phyloP scores from a whole-genome alignment of 2,113 vertebrate genomes.

The Thamnaconus septentrionalis region DNA sequence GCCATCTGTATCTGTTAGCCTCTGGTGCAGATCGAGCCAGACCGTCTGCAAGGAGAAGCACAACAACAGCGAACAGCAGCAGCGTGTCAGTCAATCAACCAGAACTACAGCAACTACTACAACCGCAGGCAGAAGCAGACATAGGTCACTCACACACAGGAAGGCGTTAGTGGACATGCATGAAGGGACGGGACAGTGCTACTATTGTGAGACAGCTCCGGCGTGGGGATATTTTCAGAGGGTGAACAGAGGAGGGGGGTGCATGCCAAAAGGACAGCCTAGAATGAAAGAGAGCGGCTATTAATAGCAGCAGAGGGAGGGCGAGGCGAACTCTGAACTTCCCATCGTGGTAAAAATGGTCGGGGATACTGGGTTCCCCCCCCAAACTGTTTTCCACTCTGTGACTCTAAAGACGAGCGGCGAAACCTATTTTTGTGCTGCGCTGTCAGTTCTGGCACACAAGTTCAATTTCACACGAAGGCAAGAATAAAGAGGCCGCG shows the following conservation, averaged over 20 bases:
- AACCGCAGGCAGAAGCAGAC: conserved; percentile 31
- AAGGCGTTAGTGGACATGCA: conserved; percentile 9
- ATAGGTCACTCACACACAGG: conserved; percentile 8
- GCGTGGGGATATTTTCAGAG: not conserved
- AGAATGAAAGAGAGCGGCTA: conserved; percentile 8
- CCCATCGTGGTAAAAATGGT: too few species aligned
- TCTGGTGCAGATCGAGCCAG: conserved; percentile 96
- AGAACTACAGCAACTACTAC: conserved; percentile 37
- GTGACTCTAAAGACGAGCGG: too few species aligned
- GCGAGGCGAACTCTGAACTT: too few species aligned
- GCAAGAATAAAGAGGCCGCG: too few species aligned
- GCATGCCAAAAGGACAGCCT: conserved; percentile 1
- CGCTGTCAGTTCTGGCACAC: too few species aligned
- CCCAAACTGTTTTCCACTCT: too few species aligned
- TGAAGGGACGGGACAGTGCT: not conserved
- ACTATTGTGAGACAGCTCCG: too few species aligned
- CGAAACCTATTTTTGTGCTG: too few species aligned
- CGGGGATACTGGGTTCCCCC: too few species aligned
- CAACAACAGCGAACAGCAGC: conserved; percentile 58
- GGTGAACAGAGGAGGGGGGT: not conserved
- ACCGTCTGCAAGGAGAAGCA: conserved; percentile 84
- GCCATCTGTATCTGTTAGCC: conserved; percentile 89
- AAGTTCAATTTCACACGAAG: too few species aligned
- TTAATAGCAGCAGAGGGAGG: too few species aligned
- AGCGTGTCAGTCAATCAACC: conserved; percentile 58